phyloP scores from a whole-genome alignment of 2,888 invertebrate genomes.

The Chamaedrilus cognettii region DNA sequence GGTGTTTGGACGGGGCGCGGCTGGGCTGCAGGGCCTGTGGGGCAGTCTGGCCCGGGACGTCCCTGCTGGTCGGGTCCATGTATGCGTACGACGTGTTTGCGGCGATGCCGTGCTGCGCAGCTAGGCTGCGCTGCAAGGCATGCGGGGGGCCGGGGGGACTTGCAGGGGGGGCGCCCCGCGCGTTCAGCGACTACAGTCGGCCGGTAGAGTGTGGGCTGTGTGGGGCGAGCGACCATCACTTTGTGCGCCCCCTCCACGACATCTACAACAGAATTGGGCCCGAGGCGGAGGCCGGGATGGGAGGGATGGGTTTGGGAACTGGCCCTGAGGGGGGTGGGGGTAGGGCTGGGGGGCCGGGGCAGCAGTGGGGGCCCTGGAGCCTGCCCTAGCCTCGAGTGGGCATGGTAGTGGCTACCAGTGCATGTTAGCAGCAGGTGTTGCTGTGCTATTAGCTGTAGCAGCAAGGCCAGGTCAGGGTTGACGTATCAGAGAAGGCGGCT shows the following conservation, averaged over 20 bases:
- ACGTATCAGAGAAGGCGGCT: no score
- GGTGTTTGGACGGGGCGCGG: conserved; percentile 71
- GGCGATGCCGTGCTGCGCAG: conserved; percentile 93
- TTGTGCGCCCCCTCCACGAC: conserved; percentile 56
- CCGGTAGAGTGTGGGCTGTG: conserved; percentile 90
- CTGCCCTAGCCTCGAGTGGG: no score
- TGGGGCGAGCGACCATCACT: conserved; percentile 87
- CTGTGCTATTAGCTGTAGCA: no score
- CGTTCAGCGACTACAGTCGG: conserved; percentile 81
- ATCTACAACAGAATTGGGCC: no score
- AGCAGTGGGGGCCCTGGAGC: not conserved
- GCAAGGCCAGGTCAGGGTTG: no score
- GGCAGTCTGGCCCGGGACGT: conserved; percentile 71
- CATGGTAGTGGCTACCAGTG: no score
- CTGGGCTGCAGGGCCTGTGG: conserved; percentile 52
- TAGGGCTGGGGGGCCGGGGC: not conserved
- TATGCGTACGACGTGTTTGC: conserved; percentile 99
- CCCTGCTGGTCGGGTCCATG: conserved; percentile 82
- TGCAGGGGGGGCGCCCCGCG: conserved; percentile 20
- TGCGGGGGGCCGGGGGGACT: conserved; percentile 65
- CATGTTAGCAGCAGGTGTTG: no score
- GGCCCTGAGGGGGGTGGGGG: not conserved
- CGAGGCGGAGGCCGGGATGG: not conserved
- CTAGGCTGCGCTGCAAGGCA: conserved; percentile 90
- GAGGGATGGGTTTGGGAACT: not conserved